A percentile compares a stretch with the other conserved stretches of the same genome.
phyloP scores from a whole-genome alignment of 2,888 invertebrate genomes.

The Acleris holmiana region DNA sequence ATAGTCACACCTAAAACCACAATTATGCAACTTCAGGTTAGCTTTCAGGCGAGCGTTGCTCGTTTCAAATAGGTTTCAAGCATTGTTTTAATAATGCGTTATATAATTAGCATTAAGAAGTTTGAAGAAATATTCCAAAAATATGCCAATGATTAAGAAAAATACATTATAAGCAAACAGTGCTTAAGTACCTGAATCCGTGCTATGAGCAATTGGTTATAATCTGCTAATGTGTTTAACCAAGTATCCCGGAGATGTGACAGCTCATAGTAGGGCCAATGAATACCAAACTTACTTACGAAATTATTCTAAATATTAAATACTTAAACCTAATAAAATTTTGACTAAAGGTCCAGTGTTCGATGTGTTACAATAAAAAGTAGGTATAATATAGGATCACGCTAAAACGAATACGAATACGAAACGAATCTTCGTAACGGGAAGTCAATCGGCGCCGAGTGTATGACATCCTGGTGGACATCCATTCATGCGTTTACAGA shows the following conservation, averaged over 20 bases:
- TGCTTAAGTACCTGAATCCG: constrained; percentile 39
- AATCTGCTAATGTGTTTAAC: constrained; percentile 43
- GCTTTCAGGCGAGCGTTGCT: no score
- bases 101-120: constrained; percentile 43
- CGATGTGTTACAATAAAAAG: constrained; percentile 62
- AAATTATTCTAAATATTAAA: constrained; percentile 67
- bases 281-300: constrained; percentile 61
- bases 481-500: constrained; percentile 23
- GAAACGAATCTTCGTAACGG: constrained; percentile 19
- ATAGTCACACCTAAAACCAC: no score
- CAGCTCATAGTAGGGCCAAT: constrained; percentile 45
- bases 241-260: constrained; percentile 41
- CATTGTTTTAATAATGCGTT: constrained; percentile 27
- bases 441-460: constrained; percentile 19
- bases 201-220: constrained; percentile 33
- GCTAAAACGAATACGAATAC: constrained; percentile 29
- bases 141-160: constrained; percentile 58
- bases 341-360: constrained; percentile 80
- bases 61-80: constrained; percentile 11
- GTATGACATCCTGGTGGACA: constrained; percentile 5
- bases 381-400: constrained; percentile 13
- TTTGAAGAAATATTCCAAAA: constrained; percentile 37
- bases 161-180: constrained; percentile 37
- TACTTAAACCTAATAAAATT: constrained; percentile 77
- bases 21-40: no score